Base-by-base conservation (phyloP, 2,113 vertebrate genomes). In the Atherinomorus stipes region DNA sequence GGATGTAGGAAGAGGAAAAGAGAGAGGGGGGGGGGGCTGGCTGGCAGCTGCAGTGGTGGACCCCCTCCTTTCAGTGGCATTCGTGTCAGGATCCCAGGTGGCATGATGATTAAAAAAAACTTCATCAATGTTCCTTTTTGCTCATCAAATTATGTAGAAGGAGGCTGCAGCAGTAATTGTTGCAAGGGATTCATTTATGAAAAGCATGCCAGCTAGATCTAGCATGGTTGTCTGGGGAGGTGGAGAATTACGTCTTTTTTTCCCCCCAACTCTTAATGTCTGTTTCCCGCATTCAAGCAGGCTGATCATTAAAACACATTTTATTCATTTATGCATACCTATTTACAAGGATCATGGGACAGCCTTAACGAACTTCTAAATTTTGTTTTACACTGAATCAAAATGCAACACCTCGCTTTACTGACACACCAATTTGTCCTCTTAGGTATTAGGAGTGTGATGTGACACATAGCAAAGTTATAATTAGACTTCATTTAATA, bases 81-180 rank as follows among this genome's bases (percentile, higher is more conserved):
- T 80, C 40, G 71, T 86, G 77, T 91, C 85, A 84, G 76, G 88
- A 84, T 93, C 91, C 89, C 88, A 88, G 80, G 91, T 15, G 90
- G 90, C 60, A 31, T 74, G 84, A 89, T 92, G 91, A 93, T 94
- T 91, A 88, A 92, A 93, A 92, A 90, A 91, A 88, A 47, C 44
- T 92, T 91, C 89, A 92, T 92, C 92, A 93, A 86, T 87, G 87
- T 91, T 93, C 88, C 85, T 76, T 90, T 42, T 91, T 87, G 88
- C 87, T 88, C 89, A 90, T 88, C 87, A 88, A 90, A 92, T 93
- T 92, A 91, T 89, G 82, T 86, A 89, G 83, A 88, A 87, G 85
- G 83, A 86, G 80, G 83, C 80, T 76, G 83, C 84, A 84, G 64
- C 66, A 54, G 88, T 90, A 88, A 93, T 93, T 91, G 89, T 88